Conservation (phyloP, 2,797 vertebrate species). For the Coracias cyanogaster region DNA sequence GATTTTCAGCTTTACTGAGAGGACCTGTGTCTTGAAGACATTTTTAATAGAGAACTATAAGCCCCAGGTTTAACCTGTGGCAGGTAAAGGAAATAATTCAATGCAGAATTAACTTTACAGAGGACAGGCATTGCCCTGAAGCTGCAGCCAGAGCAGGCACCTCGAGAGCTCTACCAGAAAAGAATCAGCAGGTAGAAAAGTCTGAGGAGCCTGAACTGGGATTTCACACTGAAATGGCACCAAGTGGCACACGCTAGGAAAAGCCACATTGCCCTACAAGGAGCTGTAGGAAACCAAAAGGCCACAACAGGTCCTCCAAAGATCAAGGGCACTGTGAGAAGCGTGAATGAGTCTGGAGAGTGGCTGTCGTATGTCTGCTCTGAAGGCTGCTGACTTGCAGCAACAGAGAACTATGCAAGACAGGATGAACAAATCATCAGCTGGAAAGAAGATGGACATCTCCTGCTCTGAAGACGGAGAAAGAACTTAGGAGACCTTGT, state of each 20-base stretch:
- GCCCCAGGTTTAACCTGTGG: not conserved
- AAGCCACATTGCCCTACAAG: fast-evolving
- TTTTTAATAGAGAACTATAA: not conserved
- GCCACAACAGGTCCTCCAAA: not conserved
- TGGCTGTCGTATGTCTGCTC: fast-evolving
- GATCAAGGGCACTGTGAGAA: not conserved
- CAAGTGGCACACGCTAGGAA: not conserved
- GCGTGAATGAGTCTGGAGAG: not conserved
- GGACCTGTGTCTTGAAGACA: not conserved
- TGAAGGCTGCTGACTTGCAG: not conserved
- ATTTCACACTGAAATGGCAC: not conserved
- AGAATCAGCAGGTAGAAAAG: not conserved
- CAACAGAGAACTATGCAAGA: not conserved
- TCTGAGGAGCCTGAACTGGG: not conserved
- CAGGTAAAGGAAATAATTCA: not conserved
- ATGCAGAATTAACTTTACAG: not conserved
- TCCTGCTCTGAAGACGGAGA: not conserved
- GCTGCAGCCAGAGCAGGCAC: not conserved
- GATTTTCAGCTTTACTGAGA: not conserved
- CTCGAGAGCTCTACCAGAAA: not conserved
- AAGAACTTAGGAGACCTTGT: not conserved
- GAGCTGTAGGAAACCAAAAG: not conserved
- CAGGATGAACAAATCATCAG: fast-evolving
- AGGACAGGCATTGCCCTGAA: not conserved
- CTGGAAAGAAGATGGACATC: not conserved